These are phyloP conservation scores for Axis porcinus DNA, from an alignment of 2,113 vertebrate genomes.

Conservation along the genomic window DNA sequence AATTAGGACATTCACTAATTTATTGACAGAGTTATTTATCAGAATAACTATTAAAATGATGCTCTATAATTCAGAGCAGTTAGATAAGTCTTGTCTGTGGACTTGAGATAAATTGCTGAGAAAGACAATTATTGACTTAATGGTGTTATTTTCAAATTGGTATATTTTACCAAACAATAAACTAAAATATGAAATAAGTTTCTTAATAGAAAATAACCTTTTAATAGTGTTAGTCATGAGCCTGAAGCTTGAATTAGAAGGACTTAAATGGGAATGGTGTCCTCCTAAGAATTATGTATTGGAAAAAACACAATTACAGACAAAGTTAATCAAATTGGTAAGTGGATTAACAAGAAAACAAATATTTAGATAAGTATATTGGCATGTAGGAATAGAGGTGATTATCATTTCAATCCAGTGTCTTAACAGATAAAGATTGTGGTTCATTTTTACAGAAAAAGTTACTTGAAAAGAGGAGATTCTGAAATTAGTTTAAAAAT, in stretches of 20 bases:
- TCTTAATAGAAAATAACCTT: background rate
- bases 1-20: background rate
- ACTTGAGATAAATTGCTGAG: background rate
- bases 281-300: background rate
- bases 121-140: background rate
- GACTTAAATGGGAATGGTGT: background rate
- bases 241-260: background rate
- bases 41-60: background rate
- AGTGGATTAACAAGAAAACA: background rate
- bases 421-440: background rate
- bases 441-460: background rate
- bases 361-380: background rate
- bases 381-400: background rate
- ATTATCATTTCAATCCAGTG: background rate
- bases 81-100: background rate
- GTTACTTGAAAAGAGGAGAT: background rate
- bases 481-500: constrained; percentile 4
- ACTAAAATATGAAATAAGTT: background rate
- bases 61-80: background rate
- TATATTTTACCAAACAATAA: background rate
- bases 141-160: background rate
- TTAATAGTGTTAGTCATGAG: background rate
- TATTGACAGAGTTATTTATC: background rate
- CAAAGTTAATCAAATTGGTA: background rate
- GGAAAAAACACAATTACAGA: background rate